Evolutionary conservation across 1,140 invertebrate species (phyloP), one percentile per base, ranked within the genome.

Genomic region (Melitaea cinxia): DNA sequence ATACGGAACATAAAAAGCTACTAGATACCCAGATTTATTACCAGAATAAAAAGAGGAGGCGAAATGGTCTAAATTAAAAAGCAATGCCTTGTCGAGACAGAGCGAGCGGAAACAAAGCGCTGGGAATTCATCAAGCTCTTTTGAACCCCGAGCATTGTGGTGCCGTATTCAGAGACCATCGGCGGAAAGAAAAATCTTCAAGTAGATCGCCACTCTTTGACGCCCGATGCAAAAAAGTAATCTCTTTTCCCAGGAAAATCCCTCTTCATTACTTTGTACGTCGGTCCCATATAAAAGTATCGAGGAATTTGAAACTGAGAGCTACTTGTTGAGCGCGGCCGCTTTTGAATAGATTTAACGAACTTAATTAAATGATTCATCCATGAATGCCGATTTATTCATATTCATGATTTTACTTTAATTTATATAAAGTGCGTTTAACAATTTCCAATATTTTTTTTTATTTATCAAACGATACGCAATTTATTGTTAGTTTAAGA

Each of bases 61-160:
- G 77, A 85, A 89, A 87, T 87, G 83, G 80, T 88, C 85, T 82
- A 88, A 89, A 89, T 89, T 87, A 89, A 89, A 89, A 88, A 88
- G 84, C 85, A 82, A 89, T 88, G 85, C 84, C 83, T 84, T 81
- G 80, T 84, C 77, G 83, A 77, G 84, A 75, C 83, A 80, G 79
- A 88, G 80, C 85, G 77, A 77, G 85, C 76, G 82, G 85, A 88
- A 87, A 88, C 85, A 89, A 89, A 87, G 85, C 77, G 70, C 73
- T 75, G 73, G 73, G 79, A 85, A 89, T 88, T 89, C 87, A 88
- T 88, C 84, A 89, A 83, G 83, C 84, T 86, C 85, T 89, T 89
- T 89, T 89, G 87, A 89, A 88, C 87, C 78, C 75, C 67, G 68
- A 68, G 77, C 76, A 88, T 85, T 88, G 85, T 89, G 84, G 84